Conservation (phyloP, 1,140 invertebrate genomes). For the Lerema accius region DNA sequence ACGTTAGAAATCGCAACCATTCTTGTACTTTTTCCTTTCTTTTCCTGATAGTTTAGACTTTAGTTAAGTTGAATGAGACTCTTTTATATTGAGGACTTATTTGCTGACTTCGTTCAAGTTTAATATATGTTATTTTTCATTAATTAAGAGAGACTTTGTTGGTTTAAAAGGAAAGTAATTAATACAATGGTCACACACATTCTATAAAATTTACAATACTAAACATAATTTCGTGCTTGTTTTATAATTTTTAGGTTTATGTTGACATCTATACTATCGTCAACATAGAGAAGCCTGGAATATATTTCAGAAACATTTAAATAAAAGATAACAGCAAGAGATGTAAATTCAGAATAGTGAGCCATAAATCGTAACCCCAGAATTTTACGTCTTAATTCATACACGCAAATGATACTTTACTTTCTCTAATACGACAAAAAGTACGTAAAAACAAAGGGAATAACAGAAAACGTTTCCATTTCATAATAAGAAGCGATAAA, state of each 20-base stretch:
- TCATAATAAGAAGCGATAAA: slow-evolving; percentile 36
- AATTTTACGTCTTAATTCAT: slow-evolving; percentile 15
- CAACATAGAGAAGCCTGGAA: too few relatives aligned
- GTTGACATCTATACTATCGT: too few relatives aligned
- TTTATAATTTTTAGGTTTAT: too few relatives aligned
- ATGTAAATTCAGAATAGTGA: too few relatives aligned
- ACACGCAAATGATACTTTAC: slow-evolving; percentile 17
- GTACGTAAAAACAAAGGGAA: slow-evolving; percentile 22
- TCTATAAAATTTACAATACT: too few relatives aligned
- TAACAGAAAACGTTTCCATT: slow-evolving; percentile 28
- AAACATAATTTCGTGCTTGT: too few relatives aligned
- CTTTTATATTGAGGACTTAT: slow-evolving; percentile 1
- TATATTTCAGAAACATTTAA: too few relatives aligned
- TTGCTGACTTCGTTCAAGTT: not conserved
- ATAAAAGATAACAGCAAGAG: too few relatives aligned
- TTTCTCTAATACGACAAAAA: slow-evolving; percentile 16
- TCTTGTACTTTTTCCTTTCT: slow-evolving; percentile 7
- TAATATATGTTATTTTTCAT: too few relatives aligned
- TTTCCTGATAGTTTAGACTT: slow-evolving; percentile 16
- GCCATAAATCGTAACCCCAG: not conserved
- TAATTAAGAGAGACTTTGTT: too few relatives aligned
- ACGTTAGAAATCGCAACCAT: slow-evolving; percentile 19
- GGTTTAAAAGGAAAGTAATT: too few relatives aligned
- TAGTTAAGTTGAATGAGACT: slow-evolving; percentile 6
- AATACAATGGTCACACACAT: too few relatives aligned